Conservation (phyloP, 2,888 invertebrate species). For the Drosophila paranaensis region DNA sequence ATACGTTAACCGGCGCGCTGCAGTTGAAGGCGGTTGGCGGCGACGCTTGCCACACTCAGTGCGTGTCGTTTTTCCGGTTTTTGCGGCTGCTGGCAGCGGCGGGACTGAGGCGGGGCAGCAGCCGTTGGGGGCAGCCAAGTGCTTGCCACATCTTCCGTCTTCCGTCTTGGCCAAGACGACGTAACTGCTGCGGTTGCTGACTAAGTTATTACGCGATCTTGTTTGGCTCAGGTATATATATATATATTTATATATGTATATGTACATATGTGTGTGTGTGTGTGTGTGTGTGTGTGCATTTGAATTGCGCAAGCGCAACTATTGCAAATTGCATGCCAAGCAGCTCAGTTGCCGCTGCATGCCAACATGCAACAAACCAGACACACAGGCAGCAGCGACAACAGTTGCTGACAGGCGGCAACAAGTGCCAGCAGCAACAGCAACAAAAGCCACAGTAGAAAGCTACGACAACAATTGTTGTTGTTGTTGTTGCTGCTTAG, state of each 20-base stretch:
- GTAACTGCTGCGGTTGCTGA: conserved; percentile 58
- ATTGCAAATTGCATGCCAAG: conserved; percentile 78
- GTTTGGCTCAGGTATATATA: conserved; percentile 48
- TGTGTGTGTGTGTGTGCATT: conserved; percentile 61
- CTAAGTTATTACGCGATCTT: conserved; percentile 74
- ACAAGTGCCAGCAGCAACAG: conserved; percentile 48
- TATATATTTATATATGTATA: conserved; percentile 20
- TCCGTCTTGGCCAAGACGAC: conserved; percentile 60
- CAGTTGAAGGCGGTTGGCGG: not conserved
- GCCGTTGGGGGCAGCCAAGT: conserved; percentile 46
- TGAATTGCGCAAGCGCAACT: conserved; percentile 79
- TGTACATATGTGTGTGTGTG: conserved; percentile 31
- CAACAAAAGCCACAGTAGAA: conserved; percentile 61
- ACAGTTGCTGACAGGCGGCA: conserved; percentile 68
- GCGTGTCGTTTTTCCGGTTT: conserved; percentile 78
- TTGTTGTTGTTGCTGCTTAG: conserved; percentile 31
- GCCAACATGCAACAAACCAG: conserved; percentile 79
- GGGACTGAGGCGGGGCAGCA: not conserved
- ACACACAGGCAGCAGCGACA: conserved; percentile 72
- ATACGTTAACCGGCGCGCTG: conserved; percentile 12
- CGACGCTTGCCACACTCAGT: conserved; percentile 24
- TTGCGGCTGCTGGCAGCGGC: conserved; percentile 46
- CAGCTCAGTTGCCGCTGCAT: conserved; percentile 63
- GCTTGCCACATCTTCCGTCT: conserved; percentile 66
- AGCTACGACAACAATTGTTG: conserved; percentile 50